Evolutionary conservation across 2,113 vertebrate species (phyloP).

Genomic region (Anseranas semipalmata): DNA sequence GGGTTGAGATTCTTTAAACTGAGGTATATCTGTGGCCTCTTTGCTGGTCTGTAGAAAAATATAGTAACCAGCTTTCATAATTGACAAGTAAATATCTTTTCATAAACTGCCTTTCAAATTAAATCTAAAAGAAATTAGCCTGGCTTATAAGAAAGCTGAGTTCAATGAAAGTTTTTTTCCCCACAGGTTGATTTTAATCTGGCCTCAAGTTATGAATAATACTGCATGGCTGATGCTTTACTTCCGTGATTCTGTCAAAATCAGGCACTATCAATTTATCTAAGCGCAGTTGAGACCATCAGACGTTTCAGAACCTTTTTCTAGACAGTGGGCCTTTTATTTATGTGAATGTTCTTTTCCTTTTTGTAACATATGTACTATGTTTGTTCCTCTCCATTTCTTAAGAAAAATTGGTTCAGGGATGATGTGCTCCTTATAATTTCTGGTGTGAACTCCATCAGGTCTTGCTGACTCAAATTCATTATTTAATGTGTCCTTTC

Average conservation of each 20-base stretch:
- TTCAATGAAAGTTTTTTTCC: not conserved
- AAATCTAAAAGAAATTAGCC: not conserved
- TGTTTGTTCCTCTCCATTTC: not conserved
- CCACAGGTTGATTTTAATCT: slow-evolving; percentile 8
- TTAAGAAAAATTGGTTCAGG: not conserved
- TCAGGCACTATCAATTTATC: not conserved
- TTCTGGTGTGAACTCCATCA: not conserved
- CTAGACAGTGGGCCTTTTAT: not conserved
- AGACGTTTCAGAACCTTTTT: not conserved
- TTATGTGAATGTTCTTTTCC: not conserved
- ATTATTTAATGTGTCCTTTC: not conserved
- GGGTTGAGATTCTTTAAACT: not conserved
- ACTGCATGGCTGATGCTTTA: not conserved
- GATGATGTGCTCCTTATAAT: not conserved
- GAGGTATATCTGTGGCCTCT: not conserved
- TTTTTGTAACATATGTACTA: not conserved
- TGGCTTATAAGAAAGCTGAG: not conserved
- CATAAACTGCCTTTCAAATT: not conserved
- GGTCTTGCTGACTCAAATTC: not conserved
- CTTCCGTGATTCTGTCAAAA: not conserved
- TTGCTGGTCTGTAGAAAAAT: not conserved
- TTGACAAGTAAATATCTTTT: not conserved
- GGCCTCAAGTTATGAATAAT: not conserved
- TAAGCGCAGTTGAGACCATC: not conserved
- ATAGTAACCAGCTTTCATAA: not conserved